phyloP scores from a whole-genome alignment of 2,888 invertebrate genomes.

The Tribolium freemani region DNA sequence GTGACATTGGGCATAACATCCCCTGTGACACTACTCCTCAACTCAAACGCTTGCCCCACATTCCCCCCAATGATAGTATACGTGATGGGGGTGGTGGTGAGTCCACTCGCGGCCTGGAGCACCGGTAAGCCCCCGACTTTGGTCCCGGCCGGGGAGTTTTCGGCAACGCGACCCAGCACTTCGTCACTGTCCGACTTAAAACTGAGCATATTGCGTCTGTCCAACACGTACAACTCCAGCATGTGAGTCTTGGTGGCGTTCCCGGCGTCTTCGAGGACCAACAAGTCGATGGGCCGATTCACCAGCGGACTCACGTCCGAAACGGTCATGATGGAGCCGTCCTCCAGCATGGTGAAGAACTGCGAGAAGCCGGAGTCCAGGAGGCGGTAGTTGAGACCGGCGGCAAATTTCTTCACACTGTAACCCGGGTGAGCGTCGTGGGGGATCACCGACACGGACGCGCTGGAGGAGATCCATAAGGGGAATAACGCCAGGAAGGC shows the following conservation, averaged over 20 bases:
- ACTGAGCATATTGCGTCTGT: conserved; percentile 84
- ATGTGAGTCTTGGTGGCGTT: conserved; percentile 86
- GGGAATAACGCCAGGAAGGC: conserved; percentile 54
- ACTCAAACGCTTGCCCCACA: conserved; percentile 80
- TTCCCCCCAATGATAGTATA: conserved; percentile 87
- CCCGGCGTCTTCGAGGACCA: conserved; percentile 85
- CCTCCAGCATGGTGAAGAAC: conserved; percentile 88
- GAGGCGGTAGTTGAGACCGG: conserved; percentile 75
- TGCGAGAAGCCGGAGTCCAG: conserved; percentile 86
- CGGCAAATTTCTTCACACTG: conserved; percentile 84
- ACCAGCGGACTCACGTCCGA: conserved; percentile 86
- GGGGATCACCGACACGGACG: conserved; percentile 78
- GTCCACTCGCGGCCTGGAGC: conserved; percentile 79
- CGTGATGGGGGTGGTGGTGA: conserved; percentile 77
- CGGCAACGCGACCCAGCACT: conserved; percentile 79
- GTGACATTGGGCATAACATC: conserved; percentile 69
- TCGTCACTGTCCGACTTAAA: conserved; percentile 77
- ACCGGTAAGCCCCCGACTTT: conserved; percentile 80
- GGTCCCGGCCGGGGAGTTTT: conserved; percentile 83
- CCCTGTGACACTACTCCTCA: conserved; percentile 74
- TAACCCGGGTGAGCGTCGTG: conserved; percentile 93
- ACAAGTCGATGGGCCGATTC: conserved; percentile 84
- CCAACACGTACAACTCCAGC: conserved; percentile 85
- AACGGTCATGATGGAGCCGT: conserved; percentile 93
- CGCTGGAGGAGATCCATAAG: conserved; percentile 47